phyloP scores from a whole-genome alignment of 2,888 invertebrate genomes.

The Stramonita haemastoma region DNA sequence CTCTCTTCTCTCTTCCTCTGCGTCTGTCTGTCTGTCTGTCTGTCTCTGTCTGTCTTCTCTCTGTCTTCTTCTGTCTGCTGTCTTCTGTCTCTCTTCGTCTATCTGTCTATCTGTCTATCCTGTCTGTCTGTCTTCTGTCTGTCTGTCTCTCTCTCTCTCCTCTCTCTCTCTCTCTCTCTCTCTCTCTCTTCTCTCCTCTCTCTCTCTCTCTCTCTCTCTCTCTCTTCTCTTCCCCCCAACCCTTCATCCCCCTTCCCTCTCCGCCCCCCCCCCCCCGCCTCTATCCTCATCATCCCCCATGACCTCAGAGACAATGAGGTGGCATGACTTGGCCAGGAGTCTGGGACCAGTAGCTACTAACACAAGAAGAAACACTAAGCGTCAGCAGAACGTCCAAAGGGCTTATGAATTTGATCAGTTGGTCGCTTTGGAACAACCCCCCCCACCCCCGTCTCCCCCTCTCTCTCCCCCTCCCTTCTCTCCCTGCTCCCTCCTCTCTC shows the following conservation, averaged over 20 bases:
- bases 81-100: too few species aligned
- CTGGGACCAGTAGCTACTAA: not conserved
- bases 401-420: constrained; percentile 32
- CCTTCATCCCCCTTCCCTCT: not conserved
- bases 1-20: too few species aligned
- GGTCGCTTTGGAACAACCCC: constrained; percentile 9
- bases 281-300: not conserved
- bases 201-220: not conserved
- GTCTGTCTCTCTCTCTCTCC: not conserved
- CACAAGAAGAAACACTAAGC: constrained; percentile 30
- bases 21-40: too few species aligned
- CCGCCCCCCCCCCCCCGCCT: not conserved
- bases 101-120: too few species aligned
- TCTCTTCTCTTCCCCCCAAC: not conserved
- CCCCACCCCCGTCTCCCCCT: too few species aligned
- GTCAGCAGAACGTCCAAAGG: constrained; percentile 18
- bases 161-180: not conserved
- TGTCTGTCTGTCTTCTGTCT: not conserved
- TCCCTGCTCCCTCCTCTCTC: too few species aligned
- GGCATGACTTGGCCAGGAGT: constrained; percentile 14
- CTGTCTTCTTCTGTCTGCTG: too few species aligned
- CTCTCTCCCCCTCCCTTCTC: too few species aligned
- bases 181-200: not conserved
- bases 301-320: constrained; percentile 21
- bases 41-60: too few species aligned